Evolutionary conservation across 2,888 invertebrate species (phyloP).

Genomic region (Zele albiditarsus): DNA sequence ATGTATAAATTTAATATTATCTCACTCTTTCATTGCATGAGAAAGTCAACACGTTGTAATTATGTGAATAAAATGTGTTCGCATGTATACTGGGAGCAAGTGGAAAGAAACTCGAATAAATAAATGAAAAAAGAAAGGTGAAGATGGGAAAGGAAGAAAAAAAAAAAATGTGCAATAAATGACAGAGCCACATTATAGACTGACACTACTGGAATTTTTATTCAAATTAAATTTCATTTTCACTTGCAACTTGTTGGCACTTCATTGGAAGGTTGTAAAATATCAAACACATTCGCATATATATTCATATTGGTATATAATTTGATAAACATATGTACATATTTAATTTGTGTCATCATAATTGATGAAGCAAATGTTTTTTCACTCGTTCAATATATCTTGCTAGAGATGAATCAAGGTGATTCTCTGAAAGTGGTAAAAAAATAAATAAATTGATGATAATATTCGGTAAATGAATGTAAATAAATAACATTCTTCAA

Average conservation of each 20-base stretch:
- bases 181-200: not conserved
- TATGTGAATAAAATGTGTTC: not conserved
- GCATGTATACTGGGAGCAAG: not conserved
- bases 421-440: not conserved
- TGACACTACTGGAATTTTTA: not conserved
- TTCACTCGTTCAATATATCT: not conserved
- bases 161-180: not conserved
- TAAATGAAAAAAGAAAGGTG: not conserved
- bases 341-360: conserved; percentile 5
- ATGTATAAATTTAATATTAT: not conserved
- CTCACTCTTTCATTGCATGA: not conserved
- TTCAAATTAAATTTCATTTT: not conserved
- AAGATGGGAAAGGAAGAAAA: not conserved
- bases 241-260: not conserved
- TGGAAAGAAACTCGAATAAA: not conserved
- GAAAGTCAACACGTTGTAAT: not conserved
- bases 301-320: not conserved
- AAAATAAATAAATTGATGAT: not conserved
- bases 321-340: not conserved
- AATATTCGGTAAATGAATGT: too few relatives aligned
- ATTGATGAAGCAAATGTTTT: conserved; percentile 16
- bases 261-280: not conserved
- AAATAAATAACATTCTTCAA: too few relatives aligned
- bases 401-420: not conserved
- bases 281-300: not conserved